phyloP scores from a whole-genome alignment of 2,888 invertebrate species.

The Protonemura montana region DNA sequence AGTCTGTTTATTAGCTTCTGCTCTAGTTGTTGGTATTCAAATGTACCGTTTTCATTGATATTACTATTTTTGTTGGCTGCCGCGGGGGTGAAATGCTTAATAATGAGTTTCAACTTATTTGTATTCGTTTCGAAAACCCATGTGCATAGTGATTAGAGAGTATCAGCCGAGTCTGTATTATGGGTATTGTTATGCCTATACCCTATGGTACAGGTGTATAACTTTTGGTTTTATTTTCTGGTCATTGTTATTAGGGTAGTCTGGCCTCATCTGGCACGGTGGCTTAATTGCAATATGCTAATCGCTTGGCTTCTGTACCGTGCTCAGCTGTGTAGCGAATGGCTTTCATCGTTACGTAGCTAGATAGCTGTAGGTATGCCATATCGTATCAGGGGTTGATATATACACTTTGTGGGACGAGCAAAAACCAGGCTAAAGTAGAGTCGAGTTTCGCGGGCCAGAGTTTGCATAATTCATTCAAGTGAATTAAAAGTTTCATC shows the following conservation, averaged over 20 bases:
- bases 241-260: neutral
- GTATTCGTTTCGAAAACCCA: neutral
- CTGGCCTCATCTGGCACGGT: neutral
- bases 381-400: neutral
- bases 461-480: constrained; percentile 4
- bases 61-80: neutral
- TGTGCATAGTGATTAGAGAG: neutral
- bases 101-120: neutral
- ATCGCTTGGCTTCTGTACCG: neutral
- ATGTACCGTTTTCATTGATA: neutral
- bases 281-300: neutral
- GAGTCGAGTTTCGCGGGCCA: neutral
- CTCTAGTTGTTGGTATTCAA: too few species aligned
- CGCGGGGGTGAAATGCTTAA: neutral
- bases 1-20: too few species aligned
- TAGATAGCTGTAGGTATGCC: too few species aligned
- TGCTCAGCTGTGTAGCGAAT: neutral
- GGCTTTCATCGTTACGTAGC: neutral
- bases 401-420: neutral
- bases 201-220: neutral
- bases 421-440: neutral
- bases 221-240: neutral
- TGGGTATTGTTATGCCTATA: neutral
- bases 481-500: neutral
- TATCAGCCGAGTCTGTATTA: neutral